Evolutionary conservation across 2,888 invertebrate species (phyloP).

Genomic region (Shargacucullia verbasci): DNA sequence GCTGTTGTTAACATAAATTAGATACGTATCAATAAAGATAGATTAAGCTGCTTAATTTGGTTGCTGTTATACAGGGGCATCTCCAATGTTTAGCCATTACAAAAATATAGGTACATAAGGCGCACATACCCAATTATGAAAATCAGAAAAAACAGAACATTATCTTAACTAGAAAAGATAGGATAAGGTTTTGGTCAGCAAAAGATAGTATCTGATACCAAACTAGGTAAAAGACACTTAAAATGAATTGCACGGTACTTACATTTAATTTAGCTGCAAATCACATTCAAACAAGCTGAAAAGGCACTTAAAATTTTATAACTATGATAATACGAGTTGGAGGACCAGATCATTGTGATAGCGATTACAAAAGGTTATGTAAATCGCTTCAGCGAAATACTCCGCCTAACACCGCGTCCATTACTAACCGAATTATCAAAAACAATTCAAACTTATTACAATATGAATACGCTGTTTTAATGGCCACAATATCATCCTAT

Average conservation of each 20-base stretch:
- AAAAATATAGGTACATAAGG: too few relatives aligned
- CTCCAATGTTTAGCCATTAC: too few relatives aligned
- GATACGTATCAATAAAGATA: too few relatives aligned
- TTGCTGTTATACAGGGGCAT: too few relatives aligned
- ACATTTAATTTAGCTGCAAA: conserved; percentile 16
- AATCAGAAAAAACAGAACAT: too few relatives aligned
- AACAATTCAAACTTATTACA: conserved; percentile 54
- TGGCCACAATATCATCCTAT: conserved; percentile 15
- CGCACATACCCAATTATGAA: too few relatives aligned
- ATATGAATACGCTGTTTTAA: conserved; percentile 51
- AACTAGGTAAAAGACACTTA: neutral
- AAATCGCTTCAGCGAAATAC: conserved; percentile 44
- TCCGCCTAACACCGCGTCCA: conserved; percentile 32
- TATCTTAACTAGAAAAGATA: too few relatives aligned
- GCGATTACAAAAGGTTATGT: conserved; percentile 48
- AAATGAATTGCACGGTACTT: neutral
- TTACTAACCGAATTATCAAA: conserved; percentile 53
- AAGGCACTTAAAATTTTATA: conserved; percentile 12
- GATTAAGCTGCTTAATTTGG: too few relatives aligned
- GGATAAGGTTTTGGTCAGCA: too few relatives aligned
- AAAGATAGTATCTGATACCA: too few relatives aligned
- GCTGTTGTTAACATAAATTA: too few relatives aligned
- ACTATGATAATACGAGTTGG: conserved; percentile 20
- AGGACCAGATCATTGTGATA: conserved; percentile 33
- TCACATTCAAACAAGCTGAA: conserved; percentile 9